Evolutionary conservation across 2,888 invertebrate species (phyloP), one percentile per base, ranked within the genome.

Genomic region (Drosophila nr. medialis): DNA sequence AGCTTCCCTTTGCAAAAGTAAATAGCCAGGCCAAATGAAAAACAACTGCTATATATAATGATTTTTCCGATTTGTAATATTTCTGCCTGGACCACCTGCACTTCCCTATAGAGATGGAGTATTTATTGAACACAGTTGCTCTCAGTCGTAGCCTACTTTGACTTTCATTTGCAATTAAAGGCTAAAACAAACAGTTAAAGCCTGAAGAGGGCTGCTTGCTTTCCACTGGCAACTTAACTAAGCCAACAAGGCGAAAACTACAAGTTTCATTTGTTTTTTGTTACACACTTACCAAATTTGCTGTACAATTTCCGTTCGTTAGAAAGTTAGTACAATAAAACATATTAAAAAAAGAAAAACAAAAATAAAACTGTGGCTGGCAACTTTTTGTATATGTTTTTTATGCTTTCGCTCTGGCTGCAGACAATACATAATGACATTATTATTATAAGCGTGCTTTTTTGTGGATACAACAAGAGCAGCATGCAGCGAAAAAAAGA

Each of bases 371-470:
- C 77, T 78, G 70, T 64, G 71, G 71, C 74, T 68, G 73, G 49
- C 64, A 77, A 72, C 34, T 59, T 72, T 73, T 62, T 54, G 48
- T 48, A 27, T 59, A 24, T 11, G 50, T 63, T 36, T 62, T 59
- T 27, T 62, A 21, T 53, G 53, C 45, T 69, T 62, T 45, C 54
- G 64, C 58, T 55, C 50, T 24, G 11, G 15, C 58, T 21, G 48
- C 29, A 65, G 70, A 74, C 63, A 65, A 76, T 66, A 76, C 72
- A 83, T 77, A 78, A 87, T 82, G 82, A 73, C 83, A 87, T 87
- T 87, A 86, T 87, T 87, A 87, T 86, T 86, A 78, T 89, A 87
- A 83, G 89, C 84, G 89, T 87, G 86, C 89, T 87, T 87, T 87
- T 88, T 87, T 87, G 89, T 87, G 89, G 84, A 88, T 84, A 81